Evolutionary conservation across 2,888 invertebrate genomes (phyloP).

Genomic region (Fragum whitleyi): DNA sequence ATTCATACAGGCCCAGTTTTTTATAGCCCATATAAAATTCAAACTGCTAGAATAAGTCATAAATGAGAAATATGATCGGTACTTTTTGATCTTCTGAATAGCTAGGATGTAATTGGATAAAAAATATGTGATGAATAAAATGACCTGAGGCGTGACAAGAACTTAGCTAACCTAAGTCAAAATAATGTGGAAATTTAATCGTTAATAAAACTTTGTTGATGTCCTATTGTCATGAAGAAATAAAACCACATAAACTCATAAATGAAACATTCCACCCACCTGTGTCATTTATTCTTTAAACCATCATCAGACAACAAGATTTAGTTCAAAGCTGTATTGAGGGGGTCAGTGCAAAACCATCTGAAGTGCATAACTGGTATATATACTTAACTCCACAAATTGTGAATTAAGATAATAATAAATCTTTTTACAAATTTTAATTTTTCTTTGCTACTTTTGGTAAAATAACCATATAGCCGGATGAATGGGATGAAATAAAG

Average conservation of each 20-base stretch:
- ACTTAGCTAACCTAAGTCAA: slow-evolving; percentile 17
- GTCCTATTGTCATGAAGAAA: slow-evolving; percentile 20
- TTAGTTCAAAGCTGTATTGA: too few species aligned
- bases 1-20: slow-evolving; percentile 10
- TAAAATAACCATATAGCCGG: too few species aligned
- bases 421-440: too few species aligned
- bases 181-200: slow-evolving; percentile 20
- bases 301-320: too few species aligned
- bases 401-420: too few species aligned
- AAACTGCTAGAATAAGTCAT: slow-evolving; percentile 21
- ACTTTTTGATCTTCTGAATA: slow-evolving; percentile 15
- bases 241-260: slow-evolving; percentile 7
- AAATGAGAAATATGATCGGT: slow-evolving; percentile 25
- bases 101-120: slow-evolving; percentile 14
- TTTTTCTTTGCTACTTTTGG: too few species aligned
- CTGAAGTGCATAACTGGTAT: too few species aligned
- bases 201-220: slow-evolving; percentile 27
- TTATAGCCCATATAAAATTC: slow-evolving; percentile 23
- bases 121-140: slow-evolving; percentile 9
- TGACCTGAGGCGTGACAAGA: slow-evolving; percentile 2
- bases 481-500: too few species aligned
- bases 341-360: too few species aligned
- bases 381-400: too few species aligned
- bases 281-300: not conserved
- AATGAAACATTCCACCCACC: slow-evolving; percentile 25